Evolutionary conservation across 1,140 invertebrate genomes (phyloP).

Genomic region (Drosophila pruinosa): DNA sequence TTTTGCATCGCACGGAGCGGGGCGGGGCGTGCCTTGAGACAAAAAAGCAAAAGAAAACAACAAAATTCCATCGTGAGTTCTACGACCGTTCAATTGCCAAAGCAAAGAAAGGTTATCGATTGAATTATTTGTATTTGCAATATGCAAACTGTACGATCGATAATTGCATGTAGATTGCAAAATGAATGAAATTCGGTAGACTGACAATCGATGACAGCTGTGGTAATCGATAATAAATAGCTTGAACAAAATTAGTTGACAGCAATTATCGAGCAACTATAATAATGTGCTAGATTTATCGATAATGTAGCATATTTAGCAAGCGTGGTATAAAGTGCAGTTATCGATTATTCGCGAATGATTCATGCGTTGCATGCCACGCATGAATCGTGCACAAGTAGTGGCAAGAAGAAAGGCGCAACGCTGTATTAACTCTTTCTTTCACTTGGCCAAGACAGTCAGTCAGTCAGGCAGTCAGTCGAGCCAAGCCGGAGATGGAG

Average conservation of each 20-base stretch:
- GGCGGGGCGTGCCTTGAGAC: constrained; percentile 14
- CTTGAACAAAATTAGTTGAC: no score
- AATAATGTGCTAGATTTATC: no score
- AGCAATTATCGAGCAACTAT: no score
- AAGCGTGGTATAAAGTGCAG: no score
- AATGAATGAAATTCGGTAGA: no score
- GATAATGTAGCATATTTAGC: constrained; percentile 20
- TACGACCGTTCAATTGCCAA: constrained; percentile 15
- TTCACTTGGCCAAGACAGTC: constrained; percentile 59
- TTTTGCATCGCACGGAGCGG: no score
- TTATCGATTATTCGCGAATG: neutral
- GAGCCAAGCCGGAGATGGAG: neutral
- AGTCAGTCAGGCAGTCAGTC: constrained; percentile 18
- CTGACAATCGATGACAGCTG: no score
- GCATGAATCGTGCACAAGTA: neutral
- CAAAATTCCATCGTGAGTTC: constrained; percentile 12
- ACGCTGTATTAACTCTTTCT: constrained; percentile 61
- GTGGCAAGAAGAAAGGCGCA: constrained; percentile 37
- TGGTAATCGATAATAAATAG: no score
- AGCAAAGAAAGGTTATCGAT: constrained; percentile 6
- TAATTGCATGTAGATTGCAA: neutral
- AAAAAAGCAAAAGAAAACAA: neutral
- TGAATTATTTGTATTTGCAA: neutral
- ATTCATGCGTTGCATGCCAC: constrained; percentile 29
- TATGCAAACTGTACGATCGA: neutral